These are phyloP conservation scores for Enteromius treurensis DNA, from an alignment of 2,797 vertebrate genomes.

Conservation along the genomic window DNA sequence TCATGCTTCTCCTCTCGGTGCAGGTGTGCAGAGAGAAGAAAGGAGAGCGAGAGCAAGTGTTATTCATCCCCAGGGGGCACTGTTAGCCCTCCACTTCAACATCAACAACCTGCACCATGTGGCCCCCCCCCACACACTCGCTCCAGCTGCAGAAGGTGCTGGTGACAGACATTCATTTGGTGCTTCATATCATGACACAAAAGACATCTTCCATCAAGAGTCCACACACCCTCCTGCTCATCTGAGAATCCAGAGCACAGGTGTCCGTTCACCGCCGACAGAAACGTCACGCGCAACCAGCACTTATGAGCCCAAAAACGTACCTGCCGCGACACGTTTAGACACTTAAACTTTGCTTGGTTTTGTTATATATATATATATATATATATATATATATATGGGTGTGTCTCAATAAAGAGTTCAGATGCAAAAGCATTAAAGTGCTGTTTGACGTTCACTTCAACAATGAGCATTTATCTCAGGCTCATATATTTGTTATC, in stretches of 20 bases:
- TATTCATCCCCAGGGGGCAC: conserved; percentile 77
- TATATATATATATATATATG: neutral
- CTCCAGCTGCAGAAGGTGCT: conserved; percentile 52
- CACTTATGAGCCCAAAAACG: conserved; percentile 1
- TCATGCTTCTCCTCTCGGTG: conserved; percentile 6
- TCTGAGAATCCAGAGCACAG: conserved; percentile 38
- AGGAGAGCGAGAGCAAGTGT: conserved; percentile 39
- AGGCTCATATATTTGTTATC: too few species aligned
- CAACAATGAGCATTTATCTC: too few species aligned
- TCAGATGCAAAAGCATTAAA: too few species aligned
- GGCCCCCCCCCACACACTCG: conserved; percentile 40
- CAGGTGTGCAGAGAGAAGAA: conserved; percentile 38
- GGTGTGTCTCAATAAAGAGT: neutral
- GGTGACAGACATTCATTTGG: conserved; percentile 58
- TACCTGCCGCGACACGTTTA: neutral
- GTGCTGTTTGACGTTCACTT: too few species aligned
- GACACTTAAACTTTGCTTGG: neutral
- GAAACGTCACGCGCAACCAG: neutral
- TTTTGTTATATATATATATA: too few species aligned
- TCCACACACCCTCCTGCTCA: conserved; percentile 32
- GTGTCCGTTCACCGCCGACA: conserved; percentile 21
- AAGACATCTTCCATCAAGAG: conserved; percentile 45
- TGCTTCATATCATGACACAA: conserved; percentile 57
- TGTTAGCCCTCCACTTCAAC: conserved; percentile 73
- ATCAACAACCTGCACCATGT: conserved; percentile 50